These are phyloP conservation scores for Malurus elegans DNA, from an alignment of 2,113 vertebrate genomes.

Conservation along the genomic window DNA sequence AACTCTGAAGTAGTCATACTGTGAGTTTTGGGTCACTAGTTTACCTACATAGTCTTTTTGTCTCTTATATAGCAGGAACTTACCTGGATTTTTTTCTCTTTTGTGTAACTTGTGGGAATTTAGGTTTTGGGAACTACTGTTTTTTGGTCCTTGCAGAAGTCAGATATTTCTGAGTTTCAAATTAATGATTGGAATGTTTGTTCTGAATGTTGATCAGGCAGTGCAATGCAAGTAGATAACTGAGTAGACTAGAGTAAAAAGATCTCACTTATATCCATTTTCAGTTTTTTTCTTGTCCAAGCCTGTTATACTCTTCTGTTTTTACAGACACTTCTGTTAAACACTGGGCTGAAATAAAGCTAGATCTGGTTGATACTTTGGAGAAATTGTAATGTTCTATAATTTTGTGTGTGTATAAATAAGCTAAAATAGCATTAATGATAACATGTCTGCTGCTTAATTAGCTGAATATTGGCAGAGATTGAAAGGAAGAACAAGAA, in stretches of 20 bases:
- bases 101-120: not conserved
- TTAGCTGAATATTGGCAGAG: not conserved
- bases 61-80: not conserved
- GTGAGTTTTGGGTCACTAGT: not conserved
- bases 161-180: not conserved
- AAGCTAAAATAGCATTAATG: not conserved
- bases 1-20: not conserved
- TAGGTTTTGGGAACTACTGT: not conserved
- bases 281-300: not conserved
- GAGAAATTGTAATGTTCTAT: not conserved
- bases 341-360: not conserved
- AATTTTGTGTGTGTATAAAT: not conserved
- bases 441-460: not conserved
- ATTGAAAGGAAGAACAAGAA: not conserved
- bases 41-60: not conserved
- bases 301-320: not conserved
- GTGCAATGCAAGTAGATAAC: not conserved
- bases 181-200: not conserved
- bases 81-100: not conserved
- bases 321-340: not conserved
- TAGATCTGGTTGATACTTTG: not conserved
- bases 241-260: not conserved
- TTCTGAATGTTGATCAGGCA: not conserved
- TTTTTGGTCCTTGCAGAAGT: not conserved
- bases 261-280: rapidly evolving